Conservation (phyloP, 2,797 vertebrate species). For the Gymnopithys bicolor region DNA sequence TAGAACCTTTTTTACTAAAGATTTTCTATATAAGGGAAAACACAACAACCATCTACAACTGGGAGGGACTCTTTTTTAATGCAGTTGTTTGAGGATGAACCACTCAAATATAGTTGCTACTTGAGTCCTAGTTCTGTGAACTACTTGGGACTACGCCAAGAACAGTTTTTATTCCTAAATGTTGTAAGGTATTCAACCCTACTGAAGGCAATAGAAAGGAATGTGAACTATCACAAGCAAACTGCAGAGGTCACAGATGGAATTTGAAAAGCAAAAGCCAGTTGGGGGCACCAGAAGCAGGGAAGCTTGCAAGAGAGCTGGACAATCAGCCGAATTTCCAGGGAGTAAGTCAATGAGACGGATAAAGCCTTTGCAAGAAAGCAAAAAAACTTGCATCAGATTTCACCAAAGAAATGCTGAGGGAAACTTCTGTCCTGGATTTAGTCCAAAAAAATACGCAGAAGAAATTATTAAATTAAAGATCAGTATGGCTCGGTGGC, state of each 20-base stretch:
- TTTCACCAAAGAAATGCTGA: background rate
- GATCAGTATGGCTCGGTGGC: background rate
- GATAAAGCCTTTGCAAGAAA: background rate
- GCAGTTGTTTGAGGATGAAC: background rate
- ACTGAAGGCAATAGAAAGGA: slow-evolving; percentile 7
- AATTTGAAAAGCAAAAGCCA: slow-evolving; percentile 33
- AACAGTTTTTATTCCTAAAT: background rate
- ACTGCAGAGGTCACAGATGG: slow-evolving; percentile 15
- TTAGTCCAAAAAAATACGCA: background rate
- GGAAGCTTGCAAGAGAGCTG: background rate
- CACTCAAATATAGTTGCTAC: background rate
- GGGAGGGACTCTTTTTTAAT: background rate
- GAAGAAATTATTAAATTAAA: background rate
- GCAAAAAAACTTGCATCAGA: background rate
- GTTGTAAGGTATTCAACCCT: background rate
- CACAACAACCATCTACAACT: background rate
- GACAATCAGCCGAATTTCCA: background rate
- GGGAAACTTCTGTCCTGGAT: background rate
- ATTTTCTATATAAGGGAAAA: background rate
- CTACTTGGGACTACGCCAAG: background rate
- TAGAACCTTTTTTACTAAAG: background rate
- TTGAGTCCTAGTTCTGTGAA: background rate
- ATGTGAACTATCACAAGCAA: background rate
- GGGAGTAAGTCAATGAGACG: background rate
- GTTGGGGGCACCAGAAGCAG: slow-evolving; percentile 19